A percentile compares a stretch with the other conserved stretches of the same genome.
Evolutionary conservation across 2,113 vertebrate species (phyloP).

Genomic region (Choloepus hoffmanni): DNA sequence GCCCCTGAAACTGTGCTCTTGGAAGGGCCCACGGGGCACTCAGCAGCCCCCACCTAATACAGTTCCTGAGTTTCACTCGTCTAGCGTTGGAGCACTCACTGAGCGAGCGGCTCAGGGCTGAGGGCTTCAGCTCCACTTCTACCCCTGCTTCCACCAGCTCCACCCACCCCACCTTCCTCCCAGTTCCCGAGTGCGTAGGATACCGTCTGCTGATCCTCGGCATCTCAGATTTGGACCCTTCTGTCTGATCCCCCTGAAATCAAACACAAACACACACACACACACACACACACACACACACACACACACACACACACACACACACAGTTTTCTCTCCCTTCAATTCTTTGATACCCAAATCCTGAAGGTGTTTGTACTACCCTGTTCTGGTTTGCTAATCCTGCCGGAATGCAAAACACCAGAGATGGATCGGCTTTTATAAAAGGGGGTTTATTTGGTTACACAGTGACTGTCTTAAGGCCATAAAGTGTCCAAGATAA

Average conservation of each 20-base stretch:
- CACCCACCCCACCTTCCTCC: fast-evolving
- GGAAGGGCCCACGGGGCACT: not conserved
- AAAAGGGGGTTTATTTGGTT: too few relatives aligned
- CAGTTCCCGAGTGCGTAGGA: not conserved
- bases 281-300: not conserved
- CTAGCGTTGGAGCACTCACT: not conserved
- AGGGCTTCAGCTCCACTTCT: not conserved
- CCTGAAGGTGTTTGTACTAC: not conserved
- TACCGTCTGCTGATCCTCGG: not conserved
- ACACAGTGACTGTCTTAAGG: too few relatives aligned
- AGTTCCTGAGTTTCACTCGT: too few relatives aligned
- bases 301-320: not conserved
- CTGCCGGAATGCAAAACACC: too few relatives aligned
- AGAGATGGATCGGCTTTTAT: too few relatives aligned
- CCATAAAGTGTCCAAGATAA: too few relatives aligned
- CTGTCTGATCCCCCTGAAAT: too few relatives aligned
- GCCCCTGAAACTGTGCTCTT: not conserved
- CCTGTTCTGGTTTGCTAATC: too few relatives aligned
- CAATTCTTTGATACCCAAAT: not conserved
- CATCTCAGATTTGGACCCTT: not conserved
- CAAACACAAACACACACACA: not conserved
- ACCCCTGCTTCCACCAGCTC: too few relatives aligned
- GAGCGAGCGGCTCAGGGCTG: not conserved
- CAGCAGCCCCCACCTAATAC: not conserved
- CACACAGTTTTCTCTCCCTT: not conserved